phyloP scores from a whole-genome alignment of 2,797 vertebrate species.

The Hippocampus kuda region DNA sequence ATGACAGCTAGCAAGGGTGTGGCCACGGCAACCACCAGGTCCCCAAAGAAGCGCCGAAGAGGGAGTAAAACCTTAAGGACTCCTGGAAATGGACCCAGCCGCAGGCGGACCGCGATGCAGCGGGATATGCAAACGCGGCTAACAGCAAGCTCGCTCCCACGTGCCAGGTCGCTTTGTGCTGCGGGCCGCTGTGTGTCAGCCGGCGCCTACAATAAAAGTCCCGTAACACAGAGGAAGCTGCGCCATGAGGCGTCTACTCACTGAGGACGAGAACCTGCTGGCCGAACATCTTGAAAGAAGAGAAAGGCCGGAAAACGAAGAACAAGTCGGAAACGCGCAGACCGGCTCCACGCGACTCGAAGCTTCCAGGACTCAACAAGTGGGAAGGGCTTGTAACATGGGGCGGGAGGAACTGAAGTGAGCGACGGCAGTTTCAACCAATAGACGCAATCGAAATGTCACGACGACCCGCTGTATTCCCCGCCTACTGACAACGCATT shows the following conservation, averaged over 20 bases:
- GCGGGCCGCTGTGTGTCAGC: background rate
- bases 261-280: conserved; percentile 84
- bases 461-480: background rate
- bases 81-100: background rate
- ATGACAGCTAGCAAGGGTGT: background rate
- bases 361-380: background rate
- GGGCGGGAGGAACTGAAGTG: background rate
- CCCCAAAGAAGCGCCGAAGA: background rate
- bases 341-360: background rate
- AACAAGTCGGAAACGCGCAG: background rate
- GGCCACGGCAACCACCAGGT: background rate
- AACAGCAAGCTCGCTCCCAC: conserved; percentile 13
- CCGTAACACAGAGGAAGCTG: background rate
- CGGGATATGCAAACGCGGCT: background rate
- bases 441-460: conserved; percentile 20
- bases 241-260: conserved; percentile 52
- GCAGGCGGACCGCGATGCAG: background rate
- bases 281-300: conserved; percentile 71
- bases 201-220: too few relatives aligned
- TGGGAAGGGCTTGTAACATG: background rate
- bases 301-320: conserved; percentile 15
- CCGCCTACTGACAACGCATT: background rate
- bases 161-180: conserved; percentile 34
- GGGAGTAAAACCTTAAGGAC: too few relatives aligned
- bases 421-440: conserved; percentile 32